Percentiles rank a stretch among this genome's conserved stretches.
These are phyloP conservation scores for Rhaphigaster nebulosa DNA, from an alignment of 2,888 invertebrate genomes.

Conservation along the genomic window DNA sequence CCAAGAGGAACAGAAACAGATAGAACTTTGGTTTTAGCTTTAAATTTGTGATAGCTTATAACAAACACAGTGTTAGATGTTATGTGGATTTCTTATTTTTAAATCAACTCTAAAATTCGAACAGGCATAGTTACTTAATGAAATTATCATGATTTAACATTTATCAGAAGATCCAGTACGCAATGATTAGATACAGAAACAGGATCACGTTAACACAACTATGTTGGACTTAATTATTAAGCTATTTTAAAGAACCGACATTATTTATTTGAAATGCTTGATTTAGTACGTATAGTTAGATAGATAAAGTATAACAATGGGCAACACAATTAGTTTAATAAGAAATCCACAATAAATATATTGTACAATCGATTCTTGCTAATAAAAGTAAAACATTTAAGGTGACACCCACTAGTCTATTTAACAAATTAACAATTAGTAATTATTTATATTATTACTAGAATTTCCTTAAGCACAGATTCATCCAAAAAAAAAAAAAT, in stretches of 20 bases:
- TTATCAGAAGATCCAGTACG: not conserved
- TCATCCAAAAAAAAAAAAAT: not conserved
- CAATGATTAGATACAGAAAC: not conserved
- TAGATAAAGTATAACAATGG: not conserved
- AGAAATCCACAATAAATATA: not conserved
- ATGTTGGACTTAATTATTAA: not conserved
- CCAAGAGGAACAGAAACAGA: not conserved
- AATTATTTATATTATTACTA: not conserved
- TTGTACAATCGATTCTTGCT: not conserved
- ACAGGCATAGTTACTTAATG: not conserved
- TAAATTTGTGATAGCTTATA: conserved; percentile 35
- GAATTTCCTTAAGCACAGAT: not conserved
- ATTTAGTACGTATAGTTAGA: not conserved
- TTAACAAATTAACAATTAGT: conserved; percentile 31
- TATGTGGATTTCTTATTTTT: not conserved
- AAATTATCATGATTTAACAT: not conserved
- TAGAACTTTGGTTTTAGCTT: conserved; percentile 50
- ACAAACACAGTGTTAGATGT: not conserved
- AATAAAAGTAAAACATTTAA: not conserved
- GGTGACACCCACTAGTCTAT: conserved; percentile 4
- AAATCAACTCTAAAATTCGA: not conserved
- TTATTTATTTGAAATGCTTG: not conserved
- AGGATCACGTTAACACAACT: not conserved
- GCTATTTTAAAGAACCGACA: not conserved
- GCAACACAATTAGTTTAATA: not conserved